A percentile compares a stretch with the other conserved stretches of the same genome.
Evolutionary conservation across 2,888 invertebrate genomes (phyloP).

Genomic region (Deilephila porcellus): DNA sequence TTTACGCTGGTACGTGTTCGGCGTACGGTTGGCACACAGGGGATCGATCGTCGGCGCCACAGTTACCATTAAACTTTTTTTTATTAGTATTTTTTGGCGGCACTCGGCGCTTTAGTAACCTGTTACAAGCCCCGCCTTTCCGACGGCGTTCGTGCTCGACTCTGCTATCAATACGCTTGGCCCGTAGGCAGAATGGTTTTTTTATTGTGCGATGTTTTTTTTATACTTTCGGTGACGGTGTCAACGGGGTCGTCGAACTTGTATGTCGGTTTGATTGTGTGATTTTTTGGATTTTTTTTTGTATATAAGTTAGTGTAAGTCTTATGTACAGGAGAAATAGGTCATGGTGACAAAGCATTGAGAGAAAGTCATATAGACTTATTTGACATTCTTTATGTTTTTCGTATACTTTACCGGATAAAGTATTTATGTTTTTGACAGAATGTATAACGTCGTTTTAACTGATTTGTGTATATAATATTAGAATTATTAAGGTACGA

Average conservation of each 20-base stretch:
- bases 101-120: conserved; percentile 78
- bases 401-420: background rate
- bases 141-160: conserved; percentile 50
- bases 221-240: conserved; percentile 71
- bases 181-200: conserved; percentile 70
- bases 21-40: conserved; percentile 72
- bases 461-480: background rate
- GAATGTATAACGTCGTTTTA: background rate
- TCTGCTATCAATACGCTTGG: conserved; percentile 74
- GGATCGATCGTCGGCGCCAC: conserved; percentile 79
- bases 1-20: conserved; percentile 73
- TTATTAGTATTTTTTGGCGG: conserved; percentile 84
- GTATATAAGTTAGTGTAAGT: background rate
- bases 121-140: conserved; percentile 81
- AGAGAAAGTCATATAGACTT: background rate
- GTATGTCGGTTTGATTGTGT: conserved; percentile 43
- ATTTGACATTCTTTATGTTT: background rate
- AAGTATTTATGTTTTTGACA: background rate
- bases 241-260: conserved; percentile 53
- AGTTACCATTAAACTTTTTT: conserved; percentile 82
- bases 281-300: conserved; percentile 10
- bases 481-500: background rate
- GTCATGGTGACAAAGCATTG: background rate
- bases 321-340: background rate
- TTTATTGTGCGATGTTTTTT: conserved; percentile 65